phyloP scores from a whole-genome alignment of 1,140 invertebrate genomes.

The Ceratina calcarata region DNA sequence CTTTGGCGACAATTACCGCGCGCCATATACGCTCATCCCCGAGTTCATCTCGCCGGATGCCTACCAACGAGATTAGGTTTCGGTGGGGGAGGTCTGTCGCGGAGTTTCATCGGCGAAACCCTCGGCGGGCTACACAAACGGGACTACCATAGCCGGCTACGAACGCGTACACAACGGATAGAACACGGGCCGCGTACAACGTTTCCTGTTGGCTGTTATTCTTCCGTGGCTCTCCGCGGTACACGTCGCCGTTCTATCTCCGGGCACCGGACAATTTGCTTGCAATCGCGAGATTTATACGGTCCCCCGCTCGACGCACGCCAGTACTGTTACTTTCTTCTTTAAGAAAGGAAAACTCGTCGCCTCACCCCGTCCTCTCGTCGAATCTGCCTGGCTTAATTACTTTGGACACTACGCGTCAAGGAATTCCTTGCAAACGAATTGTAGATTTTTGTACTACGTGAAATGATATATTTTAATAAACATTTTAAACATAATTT shows the following conservation, averaged over 20 bases:
- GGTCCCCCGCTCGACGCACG: constrained; percentile 55
- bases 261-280: constrained; percentile 73
- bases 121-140: constrained; percentile 53
- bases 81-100: not conserved
- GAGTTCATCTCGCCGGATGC: constrained; percentile 68
- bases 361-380: not conserved
- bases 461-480: too few species aligned
- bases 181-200: constrained; percentile 62
- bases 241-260: constrained; percentile 71
- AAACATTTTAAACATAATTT: too few species aligned
- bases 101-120: not conserved
- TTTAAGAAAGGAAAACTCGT: constrained; percentile 47
- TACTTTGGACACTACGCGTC: too few species aligned
- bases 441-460: too few species aligned
- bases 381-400: too few species aligned
- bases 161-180: constrained; percentile 46
- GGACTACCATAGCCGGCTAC: constrained; percentile 58
- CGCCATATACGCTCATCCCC: constrained; percentile 75
- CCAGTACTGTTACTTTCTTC: constrained; percentile 70
- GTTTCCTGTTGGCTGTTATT: constrained; percentile 74
- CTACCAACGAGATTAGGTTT: constrained; percentile 7
- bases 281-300: constrained; percentile 73
- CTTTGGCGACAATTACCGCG: constrained; percentile 76
- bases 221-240: constrained; percentile 39
- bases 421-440: too few species aligned